Evolutionary conservation across 1,140 invertebrate species (phyloP).

Genomic region (Trachelipus rathkii): DNA sequence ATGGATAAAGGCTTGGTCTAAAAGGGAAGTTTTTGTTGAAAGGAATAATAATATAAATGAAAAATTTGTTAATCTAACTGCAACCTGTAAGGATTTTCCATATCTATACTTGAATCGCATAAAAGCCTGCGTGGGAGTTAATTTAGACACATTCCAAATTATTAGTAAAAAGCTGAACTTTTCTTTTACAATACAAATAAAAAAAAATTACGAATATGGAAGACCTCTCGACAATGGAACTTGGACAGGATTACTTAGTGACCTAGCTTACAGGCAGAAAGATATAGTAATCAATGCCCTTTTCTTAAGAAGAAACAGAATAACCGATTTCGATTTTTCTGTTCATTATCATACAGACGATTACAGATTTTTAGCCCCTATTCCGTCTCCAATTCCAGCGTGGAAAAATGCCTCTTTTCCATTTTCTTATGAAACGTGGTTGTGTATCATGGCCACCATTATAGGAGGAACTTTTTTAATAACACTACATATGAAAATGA

Average conservation of each 20-base stretch:
- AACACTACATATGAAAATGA: no score
- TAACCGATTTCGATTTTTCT: background rate
- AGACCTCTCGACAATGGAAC: background rate
- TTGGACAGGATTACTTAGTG: constrained; percentile 14
- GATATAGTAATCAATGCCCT: background rate
- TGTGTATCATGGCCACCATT: no score
- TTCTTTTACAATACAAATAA: background rate
- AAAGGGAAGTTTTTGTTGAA: background rate
- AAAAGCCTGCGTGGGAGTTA: background rate
- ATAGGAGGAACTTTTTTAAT: no score
- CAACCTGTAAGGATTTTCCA: constrained; percentile 5
- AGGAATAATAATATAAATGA: background rate
- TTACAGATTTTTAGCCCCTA: background rate
- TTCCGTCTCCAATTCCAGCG: background rate
- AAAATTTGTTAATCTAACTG: background rate
- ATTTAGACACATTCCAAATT: background rate
- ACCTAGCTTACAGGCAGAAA: constrained; percentile 10
- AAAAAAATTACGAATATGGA: background rate
- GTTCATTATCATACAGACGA: background rate
- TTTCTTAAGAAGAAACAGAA: background rate
- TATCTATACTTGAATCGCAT: background rate
- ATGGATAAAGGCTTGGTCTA: background rate
- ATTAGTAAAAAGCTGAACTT: background rate
- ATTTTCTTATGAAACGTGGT: background rate
- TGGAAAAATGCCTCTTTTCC: background rate